A percentile compares a stretch with the other conserved stretches of the same genome.
Conservation (phyloP, 2,113 vertebrate genomes). For the Coreoperca whiteheadi region DNA sequence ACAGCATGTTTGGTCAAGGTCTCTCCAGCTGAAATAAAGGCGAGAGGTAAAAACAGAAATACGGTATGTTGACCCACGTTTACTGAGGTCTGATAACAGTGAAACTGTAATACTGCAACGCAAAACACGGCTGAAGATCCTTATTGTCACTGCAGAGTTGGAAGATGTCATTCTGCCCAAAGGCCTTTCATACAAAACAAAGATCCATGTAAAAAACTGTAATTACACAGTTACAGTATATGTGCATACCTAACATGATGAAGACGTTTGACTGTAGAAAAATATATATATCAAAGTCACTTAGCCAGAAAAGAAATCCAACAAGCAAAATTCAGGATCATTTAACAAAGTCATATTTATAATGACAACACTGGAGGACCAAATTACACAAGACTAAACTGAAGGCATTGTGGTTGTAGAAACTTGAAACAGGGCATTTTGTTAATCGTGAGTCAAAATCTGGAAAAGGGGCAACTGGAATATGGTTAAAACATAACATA, state of each 20-base stretch:
- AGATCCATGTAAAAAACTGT: constrained; percentile 50
- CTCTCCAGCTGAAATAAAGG: constrained; percentile 64
- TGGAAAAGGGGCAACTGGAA: constrained; percentile 43
- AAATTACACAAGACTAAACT: constrained; percentile 62
- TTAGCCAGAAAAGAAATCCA: constrained; percentile 65
- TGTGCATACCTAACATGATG: constrained; percentile 34
- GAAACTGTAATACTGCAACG: constrained; percentile 53
- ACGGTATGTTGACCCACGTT: constrained; percentile 42
- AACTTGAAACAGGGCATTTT: constrained; percentile 53
- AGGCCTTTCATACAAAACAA: constrained; percentile 55
- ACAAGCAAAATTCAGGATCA: constrained; percentile 53
- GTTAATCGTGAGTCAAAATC: constrained; percentile 29
- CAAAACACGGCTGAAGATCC: constrained; percentile 37
- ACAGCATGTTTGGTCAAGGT: constrained; percentile 60
- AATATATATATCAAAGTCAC: constrained; percentile 72
- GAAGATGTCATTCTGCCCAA: constrained; percentile 60
- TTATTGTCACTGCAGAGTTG: constrained; percentile 41
- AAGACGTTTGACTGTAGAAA: constrained; percentile 70
- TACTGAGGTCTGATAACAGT: constrained; percentile 62
- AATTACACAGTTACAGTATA: constrained; percentile 27
- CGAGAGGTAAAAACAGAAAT: constrained; percentile 68
- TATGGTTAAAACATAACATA: constrained; percentile 13
- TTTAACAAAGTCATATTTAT: constrained; percentile 45
- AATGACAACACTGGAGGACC: constrained; percentile 52
- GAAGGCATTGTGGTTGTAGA: constrained; percentile 79